Evolutionary conservation across 2,888 invertebrate genomes (phyloP), one percentile per base, ranked within the genome.

Genomic region (Himalopsyche kuldschensis): DNA sequence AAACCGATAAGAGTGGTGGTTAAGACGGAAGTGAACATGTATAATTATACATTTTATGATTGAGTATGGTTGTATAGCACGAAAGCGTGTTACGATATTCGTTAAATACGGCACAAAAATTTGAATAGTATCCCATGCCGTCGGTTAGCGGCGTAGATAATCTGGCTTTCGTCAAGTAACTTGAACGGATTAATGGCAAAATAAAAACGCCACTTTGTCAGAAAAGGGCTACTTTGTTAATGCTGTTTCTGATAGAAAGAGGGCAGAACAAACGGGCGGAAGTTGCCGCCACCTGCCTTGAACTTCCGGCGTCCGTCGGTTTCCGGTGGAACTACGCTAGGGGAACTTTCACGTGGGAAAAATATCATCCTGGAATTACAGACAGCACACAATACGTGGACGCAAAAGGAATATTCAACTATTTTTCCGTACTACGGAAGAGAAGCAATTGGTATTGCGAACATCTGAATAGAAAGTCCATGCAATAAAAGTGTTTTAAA

Each of bases 221-320:
- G 76, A 24, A 82, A 85, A 83, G 75, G 78, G 80, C 69, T 81
- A 85, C 79, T 85, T 85, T 81, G 84, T 82, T 82, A 84, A 84
- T 82, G 78, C 63, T 48, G 41, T 55, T 75, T 75, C 47, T 81
- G 82, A 63, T 78, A 82, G 78, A 82, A 82, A 82, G 32, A 69
- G 78, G 47, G 69, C 24, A 79, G 83, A 83, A 85, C 83, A 83
- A 81, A 85, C 85, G 78, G 79, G 79, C 85, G 85, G 83, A 85
- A 83, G 83, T 85, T 75, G 63, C 47, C 76, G 79, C 82, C 82
- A 79, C 81, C 82, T 83, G 83, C 80, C 75, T 75, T 75, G 81
- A 20, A 78, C 46, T 84, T 84, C 84, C 84, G 80, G 80, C 55
- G 81, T 41, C 41, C 41, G 27, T 27, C 80, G 20, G 75, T 46